Percentiles rank a stretch among this genome's conserved stretches.
phyloP scores from a whole-genome alignment of 2,797 vertebrate species.

The Paguma larvata region DNA sequence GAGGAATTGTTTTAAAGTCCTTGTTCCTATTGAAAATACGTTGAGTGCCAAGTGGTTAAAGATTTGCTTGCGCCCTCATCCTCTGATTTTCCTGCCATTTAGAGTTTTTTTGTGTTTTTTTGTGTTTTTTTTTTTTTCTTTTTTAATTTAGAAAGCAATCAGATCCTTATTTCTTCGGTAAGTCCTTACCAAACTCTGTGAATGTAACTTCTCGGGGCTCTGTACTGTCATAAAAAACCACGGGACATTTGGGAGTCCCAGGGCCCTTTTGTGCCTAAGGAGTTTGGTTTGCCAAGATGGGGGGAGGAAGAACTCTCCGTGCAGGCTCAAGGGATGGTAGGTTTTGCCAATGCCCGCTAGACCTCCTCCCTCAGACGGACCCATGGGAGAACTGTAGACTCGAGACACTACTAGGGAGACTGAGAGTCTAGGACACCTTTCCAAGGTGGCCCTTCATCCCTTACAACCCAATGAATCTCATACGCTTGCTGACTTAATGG shows the following conservation, averaged over 20 bases:
- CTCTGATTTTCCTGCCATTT: not conserved
- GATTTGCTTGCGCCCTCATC: not conserved
- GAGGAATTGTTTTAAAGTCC: conserved; percentile 48
- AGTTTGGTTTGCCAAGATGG: not conserved
- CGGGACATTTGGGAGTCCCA: not conserved
- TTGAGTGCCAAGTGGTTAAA: conserved; percentile 31
- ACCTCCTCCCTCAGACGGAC: not conserved
- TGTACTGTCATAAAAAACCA: conserved; percentile 33
- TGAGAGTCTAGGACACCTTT: not conserved
- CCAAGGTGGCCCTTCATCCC: not conserved
- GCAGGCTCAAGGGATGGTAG: not conserved
- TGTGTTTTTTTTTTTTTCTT: not conserved
- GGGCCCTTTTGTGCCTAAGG: not conserved
- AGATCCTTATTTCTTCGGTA: not conserved
- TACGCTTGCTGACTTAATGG: not conserved
- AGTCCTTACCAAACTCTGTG: not conserved
- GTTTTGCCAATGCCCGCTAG: conserved; percentile 3
- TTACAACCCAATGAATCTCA: not conserved
- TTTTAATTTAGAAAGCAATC: conserved; percentile 39
- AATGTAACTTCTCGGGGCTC: not conserved
- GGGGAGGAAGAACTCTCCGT: conserved; percentile 7
- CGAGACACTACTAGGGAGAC: not conserved
- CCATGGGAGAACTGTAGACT: not conserved
- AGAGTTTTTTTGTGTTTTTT: not conserved
- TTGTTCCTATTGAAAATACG: conserved; percentile 38